Percentiles rank a stretch among this genome's conserved stretches.
Evolutionary conservation across 1,140 invertebrate species (phyloP).

Genomic region (Drosophila tristis): DNA sequence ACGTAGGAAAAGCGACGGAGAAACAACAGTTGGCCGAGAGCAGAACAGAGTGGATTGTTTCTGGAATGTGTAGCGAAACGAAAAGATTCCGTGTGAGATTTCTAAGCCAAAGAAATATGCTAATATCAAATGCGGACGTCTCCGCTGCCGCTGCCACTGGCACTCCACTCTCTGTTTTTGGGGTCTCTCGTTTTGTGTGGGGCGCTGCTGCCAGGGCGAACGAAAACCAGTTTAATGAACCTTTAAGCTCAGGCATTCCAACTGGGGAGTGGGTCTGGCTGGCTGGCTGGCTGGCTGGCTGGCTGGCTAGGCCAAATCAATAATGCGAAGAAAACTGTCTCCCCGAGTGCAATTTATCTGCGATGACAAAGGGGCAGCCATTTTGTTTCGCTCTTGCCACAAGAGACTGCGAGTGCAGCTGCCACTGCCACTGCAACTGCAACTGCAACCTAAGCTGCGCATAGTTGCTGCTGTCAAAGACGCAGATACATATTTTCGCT

Average conservation of each 20-base stretch:
- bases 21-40: slow-evolving; percentile 23
- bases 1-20: slow-evolving; percentile 12
- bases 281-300: neutral
- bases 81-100: slow-evolving; percentile 76
- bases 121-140: slow-evolving; percentile 58
- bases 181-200: slow-evolving; percentile 37
- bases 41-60: slow-evolving; percentile 32
- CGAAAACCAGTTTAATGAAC: slow-evolving; percentile 84
- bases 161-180: slow-evolving; percentile 65
- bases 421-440: neutral
- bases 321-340: slow-evolving; percentile 47
- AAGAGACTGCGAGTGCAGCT: no score
- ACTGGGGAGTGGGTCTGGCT: slow-evolving; percentile 21
- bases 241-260: slow-evolving; percentile 76
- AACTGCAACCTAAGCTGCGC: slow-evolving; percentile 40
- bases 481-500: slow-evolving; percentile 45
- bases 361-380: slow-evolving; percentile 58
- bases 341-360: slow-evolving; percentile 45
- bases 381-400: slow-evolving; percentile 57
- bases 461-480: slow-evolving; percentile 40
- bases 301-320: slow-evolving; percentile 24
- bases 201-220: slow-evolving; percentile 32
- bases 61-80: slow-evolving; percentile 73
- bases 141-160: slow-evolving; percentile 5
- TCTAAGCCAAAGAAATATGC: slow-evolving; percentile 79